Base-by-base conservation (phyloP, 2,888 invertebrate genomes). In the Dinocampus coccinellae region DNA sequence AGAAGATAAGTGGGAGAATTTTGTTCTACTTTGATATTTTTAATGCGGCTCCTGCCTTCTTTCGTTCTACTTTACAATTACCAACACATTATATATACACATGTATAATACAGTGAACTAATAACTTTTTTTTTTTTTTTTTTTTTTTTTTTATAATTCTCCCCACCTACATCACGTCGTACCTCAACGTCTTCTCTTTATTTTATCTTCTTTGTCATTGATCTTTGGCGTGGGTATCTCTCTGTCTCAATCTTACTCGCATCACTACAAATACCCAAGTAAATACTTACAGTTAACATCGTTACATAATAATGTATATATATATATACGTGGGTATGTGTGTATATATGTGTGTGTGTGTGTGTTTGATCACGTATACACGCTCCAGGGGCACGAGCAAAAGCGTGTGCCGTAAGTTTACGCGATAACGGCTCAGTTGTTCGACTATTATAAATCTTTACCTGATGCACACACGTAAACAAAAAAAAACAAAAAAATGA, bases 281-380 rank as follows among this genome's bases (percentile, higher is more conserved):
- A 84, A 84, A 84, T 84, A 84, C 84, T 84, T 84, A 84, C 84
- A 84, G 84, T 84, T 84, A 84, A 82, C 79, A 77, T 82, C 77
- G 80, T 84, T 84, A 82, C 84, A 80, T 84, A 84, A 84, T 81
- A 83, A 81, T 72, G 67, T 67, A 42, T 61, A 52, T 63, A 58
- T 57, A 67, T 62, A 64, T 71, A 53, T 68, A n/a, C 47, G 7
- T 29, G 7, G 3, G 7, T 29, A 29, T 7, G 3, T 29, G 29
- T 4, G 29, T 29, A 7, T 29, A 29, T 29, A 29, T n/a, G n/a
- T n/a, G n/a, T n/a, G n/a, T 29, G 7, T n/a, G n/a, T n/a, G n/a
- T n/a, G n/a, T n/a, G n/a, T n/a, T n/a, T n/a, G n/a, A n/a, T n/a
- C n/a, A n/a, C n/a, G n/a, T n/a, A n/a, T n/a, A n/a, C n/a, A n/a